phyloP scores from a whole-genome alignment of 2,797 vertebrate species.

The Sylvilagus floridanus region DNA sequence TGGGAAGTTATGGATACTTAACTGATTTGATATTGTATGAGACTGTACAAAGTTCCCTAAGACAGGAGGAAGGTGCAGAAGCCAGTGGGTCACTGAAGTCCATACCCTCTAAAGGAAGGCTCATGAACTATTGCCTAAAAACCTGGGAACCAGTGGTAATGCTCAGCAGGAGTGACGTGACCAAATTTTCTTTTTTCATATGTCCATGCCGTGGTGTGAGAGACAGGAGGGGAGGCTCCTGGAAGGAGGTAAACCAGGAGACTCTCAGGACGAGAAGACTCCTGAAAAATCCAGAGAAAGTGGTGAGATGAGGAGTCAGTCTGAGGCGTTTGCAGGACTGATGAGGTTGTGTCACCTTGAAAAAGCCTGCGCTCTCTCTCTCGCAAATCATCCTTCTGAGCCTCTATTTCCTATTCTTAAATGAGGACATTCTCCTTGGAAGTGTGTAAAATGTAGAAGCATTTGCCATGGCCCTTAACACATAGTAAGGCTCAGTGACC shows the following conservation, averaged over 20 bases:
- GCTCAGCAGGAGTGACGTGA: not conserved
- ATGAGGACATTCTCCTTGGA: not conserved
- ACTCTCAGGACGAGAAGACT: not conserved
- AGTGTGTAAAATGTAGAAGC: not conserved
- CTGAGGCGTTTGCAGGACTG: not conserved
- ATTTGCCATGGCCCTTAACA: not conserved
- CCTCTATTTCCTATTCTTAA: not conserved
- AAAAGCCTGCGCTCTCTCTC: not conserved
- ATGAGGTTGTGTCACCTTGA: not conserved
- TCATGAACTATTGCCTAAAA: not conserved
- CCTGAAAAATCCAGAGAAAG: not conserved
- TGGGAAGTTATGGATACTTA: not conserved
- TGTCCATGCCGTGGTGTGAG: rapidly evolving
- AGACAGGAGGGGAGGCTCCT: not conserved
- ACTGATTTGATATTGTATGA: not conserved
- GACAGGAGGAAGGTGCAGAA: not conserved
- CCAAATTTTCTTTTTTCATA: not conserved
- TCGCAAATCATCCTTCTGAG: not conserved
- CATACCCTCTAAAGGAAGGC: not conserved
- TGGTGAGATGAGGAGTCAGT: not conserved
- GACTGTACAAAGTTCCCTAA: not conserved
- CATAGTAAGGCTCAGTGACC: not conserved
- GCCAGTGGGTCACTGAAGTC: not conserved
- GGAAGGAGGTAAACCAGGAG: not conserved
- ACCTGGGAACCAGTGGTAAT: too few relatives aligned